phyloP scores from a whole-genome alignment of 2,797 vertebrate species.

The Catamblyrhynchus diadema region DNA sequence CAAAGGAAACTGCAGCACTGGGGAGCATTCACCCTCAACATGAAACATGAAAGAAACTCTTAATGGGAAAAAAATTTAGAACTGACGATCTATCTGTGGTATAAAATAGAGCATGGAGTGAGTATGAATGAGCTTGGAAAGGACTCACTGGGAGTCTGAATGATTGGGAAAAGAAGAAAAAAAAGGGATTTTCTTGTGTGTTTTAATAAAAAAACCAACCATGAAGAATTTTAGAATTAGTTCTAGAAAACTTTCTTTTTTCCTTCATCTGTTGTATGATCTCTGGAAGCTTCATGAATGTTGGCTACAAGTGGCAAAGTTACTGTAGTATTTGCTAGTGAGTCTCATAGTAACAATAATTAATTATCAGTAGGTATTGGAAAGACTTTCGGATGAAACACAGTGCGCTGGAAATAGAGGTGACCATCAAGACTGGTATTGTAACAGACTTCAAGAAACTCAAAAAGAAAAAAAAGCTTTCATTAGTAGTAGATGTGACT shows the following conservation, averaged over 20 bases:
- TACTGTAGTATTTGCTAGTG: not conserved
- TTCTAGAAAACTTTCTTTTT: not conserved
- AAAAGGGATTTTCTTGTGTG: not conserved
- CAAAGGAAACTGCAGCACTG: not conserved
- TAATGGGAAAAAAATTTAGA: not conserved
- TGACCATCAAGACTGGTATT: not conserved
- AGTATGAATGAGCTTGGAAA: not conserved
- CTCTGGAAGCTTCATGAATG: not conserved
- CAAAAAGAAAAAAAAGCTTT: not conserved
- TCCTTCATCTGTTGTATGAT: not conserved
- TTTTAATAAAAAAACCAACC: not conserved
- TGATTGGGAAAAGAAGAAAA: not conserved
- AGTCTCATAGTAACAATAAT: not conserved
- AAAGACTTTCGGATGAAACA: not conserved
- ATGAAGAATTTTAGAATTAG: not conserved
- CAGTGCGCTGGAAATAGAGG: not conserved
- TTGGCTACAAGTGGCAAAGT: not conserved
- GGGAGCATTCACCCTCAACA: not conserved
- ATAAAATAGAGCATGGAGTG: not conserved
- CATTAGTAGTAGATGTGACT: constrained; percentile 41
- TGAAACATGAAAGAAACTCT: not conserved
- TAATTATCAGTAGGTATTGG: not conserved
- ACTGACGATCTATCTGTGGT: not conserved
- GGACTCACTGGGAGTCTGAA: not conserved
- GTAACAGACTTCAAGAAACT: not conserved